Evolutionary conservation across 2,888 invertebrate genomes (phyloP), one percentile per base, ranked within the genome.

Genomic region (Endotricha flammealis): DNA sequence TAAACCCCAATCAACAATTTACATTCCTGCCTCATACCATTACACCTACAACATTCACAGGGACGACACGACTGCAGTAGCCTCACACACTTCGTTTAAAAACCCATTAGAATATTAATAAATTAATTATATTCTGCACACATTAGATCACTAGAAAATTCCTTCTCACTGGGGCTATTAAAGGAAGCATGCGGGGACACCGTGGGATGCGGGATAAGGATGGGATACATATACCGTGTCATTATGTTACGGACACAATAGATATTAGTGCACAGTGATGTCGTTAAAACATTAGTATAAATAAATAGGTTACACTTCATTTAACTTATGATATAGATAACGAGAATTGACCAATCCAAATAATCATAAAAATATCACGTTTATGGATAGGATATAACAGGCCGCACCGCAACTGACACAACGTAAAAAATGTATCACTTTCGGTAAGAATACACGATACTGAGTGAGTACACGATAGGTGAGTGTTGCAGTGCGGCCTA

Each of bases 51-150:
- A 48, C 39, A 48, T 42, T 34, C 44, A 42, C 39, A 61, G 57
- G 20, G n/a, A 20, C 20, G 20, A 55, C 57, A 53, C 52, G 57
- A 57, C n/a, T 58, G 55, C 4, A 57, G 55, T 68, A 54, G 65
- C 68, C 79, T 69, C 77, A 79, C 85, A 85, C 77, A 83, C 85
- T 83, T 81, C 83, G 58, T 86, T 83, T 83, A 83, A 85, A 71
- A 80, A 82, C 82, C 82, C 81, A 72, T 77, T 74, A 69, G 60
- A 70, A 63, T 64, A 65, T 69, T 60, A 63, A 35, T 23, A 22
- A 20, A 20, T n/a, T 12, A 71, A 78, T 76, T 56, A 71, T 82
- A 83, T 86, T 86, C 85, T 85, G 86, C 86, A 85, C 86, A 86
- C 86, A 82, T 82, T 73, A 66, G 68, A 65, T 64, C 61, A 67